Percentiles rank a stretch among this genome's conserved stretches.
Conservation (phyloP, 2,113 vertebrate species). For the Aldabrachelys gigantea region DNA sequence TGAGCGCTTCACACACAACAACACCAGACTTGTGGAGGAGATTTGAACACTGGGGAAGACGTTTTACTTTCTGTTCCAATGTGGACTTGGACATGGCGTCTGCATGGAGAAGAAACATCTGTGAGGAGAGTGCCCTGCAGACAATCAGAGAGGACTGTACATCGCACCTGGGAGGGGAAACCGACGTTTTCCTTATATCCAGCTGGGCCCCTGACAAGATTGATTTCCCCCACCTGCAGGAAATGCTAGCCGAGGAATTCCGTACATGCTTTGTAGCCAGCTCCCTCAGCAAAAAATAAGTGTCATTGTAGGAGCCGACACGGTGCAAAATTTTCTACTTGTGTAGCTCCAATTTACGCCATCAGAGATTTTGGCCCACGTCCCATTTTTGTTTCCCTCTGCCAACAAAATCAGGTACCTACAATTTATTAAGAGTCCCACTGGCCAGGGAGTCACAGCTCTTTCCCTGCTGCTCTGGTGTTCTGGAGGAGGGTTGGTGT, state of each 20-base stretch:
- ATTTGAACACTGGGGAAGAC: not conserved
- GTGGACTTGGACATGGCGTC: fast-evolving
- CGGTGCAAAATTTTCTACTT: not conserved
- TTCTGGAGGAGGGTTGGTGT: too few relatives aligned
- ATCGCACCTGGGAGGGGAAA: not conserved
- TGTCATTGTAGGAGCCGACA: not conserved
- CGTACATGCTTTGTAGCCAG: not conserved
- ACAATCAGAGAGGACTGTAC: not conserved
- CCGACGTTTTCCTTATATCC: not conserved
- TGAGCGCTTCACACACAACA: not conserved
- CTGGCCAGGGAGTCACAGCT: too few relatives aligned
- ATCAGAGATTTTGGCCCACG: not conserved
- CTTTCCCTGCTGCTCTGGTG: not conserved
- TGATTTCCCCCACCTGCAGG: not conserved
- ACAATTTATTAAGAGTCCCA: not conserved
- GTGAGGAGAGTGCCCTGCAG: not conserved
- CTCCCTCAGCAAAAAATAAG: not conserved
- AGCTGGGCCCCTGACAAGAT: not conserved
- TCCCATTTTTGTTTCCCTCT: not conserved
- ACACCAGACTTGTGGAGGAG: not conserved
- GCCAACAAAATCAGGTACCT: not conserved
- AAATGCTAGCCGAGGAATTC: not conserved
- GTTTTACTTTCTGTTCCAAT: not conserved
- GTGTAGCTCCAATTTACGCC: fast-evolving
- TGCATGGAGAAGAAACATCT: fast-evolving